A percentile compares a stretch with the other conserved stretches of the same genome.
phyloP scores from a whole-genome alignment of 2,888 invertebrate species.

The Nesidiocoris tenuis region DNA sequence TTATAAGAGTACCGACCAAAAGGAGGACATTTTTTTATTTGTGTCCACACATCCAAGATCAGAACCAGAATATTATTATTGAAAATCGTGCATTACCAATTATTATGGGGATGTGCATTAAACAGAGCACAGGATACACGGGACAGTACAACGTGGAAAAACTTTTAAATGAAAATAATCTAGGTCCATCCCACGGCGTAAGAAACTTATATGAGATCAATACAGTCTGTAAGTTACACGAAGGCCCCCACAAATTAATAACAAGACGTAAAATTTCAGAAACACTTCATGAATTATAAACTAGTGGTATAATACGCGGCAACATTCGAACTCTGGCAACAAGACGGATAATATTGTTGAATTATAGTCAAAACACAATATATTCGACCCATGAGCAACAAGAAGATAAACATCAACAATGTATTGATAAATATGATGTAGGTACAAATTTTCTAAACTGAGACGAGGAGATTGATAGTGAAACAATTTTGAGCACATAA shows the following conservation, averaged over 20 bases:
- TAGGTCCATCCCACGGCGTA: constrained; percentile 16
- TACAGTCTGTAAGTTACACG: constrained; percentile 41
- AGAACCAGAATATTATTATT: neutral
- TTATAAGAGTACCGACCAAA: neutral
- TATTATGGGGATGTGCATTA: neutral
- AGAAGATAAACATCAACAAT: constrained; percentile 19
- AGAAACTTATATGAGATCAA: constrained; percentile 36
- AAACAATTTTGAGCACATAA: constrained; percentile 28
- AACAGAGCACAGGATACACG: neutral
- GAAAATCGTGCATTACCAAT: neutral
- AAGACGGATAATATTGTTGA: constrained; percentile 26
- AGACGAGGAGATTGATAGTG: constrained; percentile 21
- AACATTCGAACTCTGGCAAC: constrained; percentile 15
- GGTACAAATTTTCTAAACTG: too few relatives aligned
- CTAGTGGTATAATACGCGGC: constrained; percentile 4
- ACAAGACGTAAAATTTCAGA: constrained; percentile 24
- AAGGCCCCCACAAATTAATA: constrained; percentile 39
- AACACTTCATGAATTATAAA: constrained; percentile 23
- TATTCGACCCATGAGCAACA: constrained; percentile 22
- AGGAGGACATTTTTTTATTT: neutral
- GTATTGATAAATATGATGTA: constrained; percentile 10
- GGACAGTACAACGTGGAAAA: neutral
- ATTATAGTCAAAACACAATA: constrained; percentile 13
- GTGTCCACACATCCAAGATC: neutral
- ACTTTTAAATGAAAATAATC: constrained; percentile 4